Evolutionary conservation across 1,140 invertebrate species (phyloP).

Genomic region (Dryas iulia): DNA sequence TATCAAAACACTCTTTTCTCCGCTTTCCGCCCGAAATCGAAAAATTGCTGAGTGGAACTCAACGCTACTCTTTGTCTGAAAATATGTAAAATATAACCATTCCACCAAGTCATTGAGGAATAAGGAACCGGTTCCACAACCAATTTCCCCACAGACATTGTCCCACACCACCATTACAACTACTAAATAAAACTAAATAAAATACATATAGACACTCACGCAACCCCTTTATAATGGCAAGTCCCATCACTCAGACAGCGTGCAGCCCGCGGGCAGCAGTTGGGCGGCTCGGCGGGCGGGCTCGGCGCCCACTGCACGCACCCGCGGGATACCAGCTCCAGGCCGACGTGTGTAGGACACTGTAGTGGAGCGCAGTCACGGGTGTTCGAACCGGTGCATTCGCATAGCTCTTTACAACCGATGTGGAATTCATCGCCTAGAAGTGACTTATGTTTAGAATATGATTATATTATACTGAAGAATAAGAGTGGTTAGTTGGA

Average conservation of each 20-base stretch:
- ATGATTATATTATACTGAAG: no score
- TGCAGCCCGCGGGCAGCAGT: conserved; percentile 90
- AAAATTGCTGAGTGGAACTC: no score
- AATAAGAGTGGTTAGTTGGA: no score
- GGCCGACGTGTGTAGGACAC: conserved; percentile 90
- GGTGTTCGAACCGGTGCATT: conserved; percentile 81
- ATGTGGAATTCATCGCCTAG: conserved; percentile 87
- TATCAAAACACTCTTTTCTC: no score
- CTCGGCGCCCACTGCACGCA: conserved; percentile 92
- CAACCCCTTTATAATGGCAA: conserved; percentile 84
- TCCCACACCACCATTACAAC: no score
- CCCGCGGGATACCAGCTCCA: conserved; percentile 90
- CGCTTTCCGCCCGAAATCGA: no score
- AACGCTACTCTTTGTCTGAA: no score
- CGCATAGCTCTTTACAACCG: conserved; percentile 87
- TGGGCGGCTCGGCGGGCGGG: conserved; percentile 86
- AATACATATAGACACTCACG: conserved; percentile 78
- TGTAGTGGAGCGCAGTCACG: conserved; percentile 89
- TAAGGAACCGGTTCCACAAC: no score
- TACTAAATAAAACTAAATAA: no score
- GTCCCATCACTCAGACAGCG: conserved; percentile 89
- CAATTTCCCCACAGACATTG: no score
- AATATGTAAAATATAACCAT: no score
- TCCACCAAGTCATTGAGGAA: no score
- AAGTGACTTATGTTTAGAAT: conserved; percentile 14